phyloP scores from a whole-genome alignment of 2,888 invertebrate species.

The Aphidoletes aphidimyza region DNA sequence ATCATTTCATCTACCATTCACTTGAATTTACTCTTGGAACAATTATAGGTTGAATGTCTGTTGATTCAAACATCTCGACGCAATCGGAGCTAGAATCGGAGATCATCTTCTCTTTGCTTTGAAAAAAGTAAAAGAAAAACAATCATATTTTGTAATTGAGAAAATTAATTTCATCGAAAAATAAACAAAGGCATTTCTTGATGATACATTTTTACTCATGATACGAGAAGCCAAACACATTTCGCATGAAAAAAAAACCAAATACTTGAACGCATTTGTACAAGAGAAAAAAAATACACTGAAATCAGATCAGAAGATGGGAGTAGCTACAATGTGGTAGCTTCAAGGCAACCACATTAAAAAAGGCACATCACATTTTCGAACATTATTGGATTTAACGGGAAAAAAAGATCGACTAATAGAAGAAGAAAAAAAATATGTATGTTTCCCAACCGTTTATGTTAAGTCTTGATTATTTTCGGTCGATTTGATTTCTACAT shows the following conservation, averaged over 20 bases:
- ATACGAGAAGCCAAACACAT: slow-evolving; percentile 2
- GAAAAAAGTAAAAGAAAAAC: too few species aligned
- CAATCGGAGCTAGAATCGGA: background rate
- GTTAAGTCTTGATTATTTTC: slow-evolving; percentile 31
- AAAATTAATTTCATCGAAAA: slow-evolving; percentile 16
- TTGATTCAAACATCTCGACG: too few species aligned
- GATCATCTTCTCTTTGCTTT: too few species aligned
- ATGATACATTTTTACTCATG: slow-evolving; percentile 8
- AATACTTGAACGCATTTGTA: background rate
- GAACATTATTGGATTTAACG: background rate
- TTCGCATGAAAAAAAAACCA: background rate
- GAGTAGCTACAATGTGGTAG: slow-evolving; percentile 24
- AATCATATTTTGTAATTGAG: background rate
- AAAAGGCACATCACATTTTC: slow-evolving; percentile 4
- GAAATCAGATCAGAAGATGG: background rate
- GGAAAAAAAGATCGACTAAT: background rate
- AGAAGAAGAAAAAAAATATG: background rate
- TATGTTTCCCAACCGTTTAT: background rate
- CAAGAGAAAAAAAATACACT: background rate
- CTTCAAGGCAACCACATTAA: background rate
- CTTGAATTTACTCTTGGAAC: background rate
- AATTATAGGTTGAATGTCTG: too few species aligned
- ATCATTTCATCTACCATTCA: background rate
- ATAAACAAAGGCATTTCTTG: background rate
- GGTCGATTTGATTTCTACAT: slow-evolving; percentile 44